A percentile compares a stretch with the other conserved stretches of the same genome.
These are phyloP conservation scores for Burhinus bistriatus DNA, from an alignment of 2,113 vertebrate species.

Conservation along the genomic window DNA sequence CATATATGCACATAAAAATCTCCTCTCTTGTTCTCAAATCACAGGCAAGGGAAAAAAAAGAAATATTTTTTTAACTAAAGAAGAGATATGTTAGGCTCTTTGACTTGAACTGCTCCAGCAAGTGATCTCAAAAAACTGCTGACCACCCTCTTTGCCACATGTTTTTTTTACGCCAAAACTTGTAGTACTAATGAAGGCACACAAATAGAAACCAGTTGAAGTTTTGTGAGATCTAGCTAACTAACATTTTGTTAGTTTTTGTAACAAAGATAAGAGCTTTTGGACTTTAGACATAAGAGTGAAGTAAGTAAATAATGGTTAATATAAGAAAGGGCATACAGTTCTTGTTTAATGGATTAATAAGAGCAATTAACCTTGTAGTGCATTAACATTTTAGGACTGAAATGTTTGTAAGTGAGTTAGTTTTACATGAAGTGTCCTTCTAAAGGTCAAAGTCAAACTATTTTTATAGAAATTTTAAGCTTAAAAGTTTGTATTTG, in stretches of 20 bases:
- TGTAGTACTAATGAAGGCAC: not conserved
- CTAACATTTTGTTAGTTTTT: constrained; percentile 11
- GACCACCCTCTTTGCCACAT: constrained; percentile 15
- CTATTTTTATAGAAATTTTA: constrained; percentile 11
- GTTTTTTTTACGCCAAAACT: not conserved
- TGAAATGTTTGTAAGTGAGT: constrained; percentile 14
- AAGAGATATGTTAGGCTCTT: not conserved
- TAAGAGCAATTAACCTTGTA: constrained; percentile 58
- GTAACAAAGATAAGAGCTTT: constrained; percentile 7
- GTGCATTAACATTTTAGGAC: constrained; percentile 58
- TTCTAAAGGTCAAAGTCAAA: constrained; percentile 35
- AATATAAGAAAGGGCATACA: constrained; percentile 39
- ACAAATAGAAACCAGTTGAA: not conserved
- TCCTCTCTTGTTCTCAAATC: constrained; percentile 17
- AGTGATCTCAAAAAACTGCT: not conserved
- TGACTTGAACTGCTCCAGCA: not conserved
- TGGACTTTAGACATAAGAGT: constrained; percentile 18
- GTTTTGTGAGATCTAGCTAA: not conserved
- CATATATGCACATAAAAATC: constrained; percentile 45
- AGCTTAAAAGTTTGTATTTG: not conserved
- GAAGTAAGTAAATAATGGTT: constrained; percentile 54
- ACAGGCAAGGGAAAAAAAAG: constrained; percentile 11
- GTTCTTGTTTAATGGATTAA: constrained; percentile 61
- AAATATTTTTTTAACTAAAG: constrained; percentile 24
- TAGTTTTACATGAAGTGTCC: constrained; percentile 40